phyloP scores from a whole-genome alignment of 2,888 invertebrate genomes.

The Camptogramma bilineatum region DNA sequence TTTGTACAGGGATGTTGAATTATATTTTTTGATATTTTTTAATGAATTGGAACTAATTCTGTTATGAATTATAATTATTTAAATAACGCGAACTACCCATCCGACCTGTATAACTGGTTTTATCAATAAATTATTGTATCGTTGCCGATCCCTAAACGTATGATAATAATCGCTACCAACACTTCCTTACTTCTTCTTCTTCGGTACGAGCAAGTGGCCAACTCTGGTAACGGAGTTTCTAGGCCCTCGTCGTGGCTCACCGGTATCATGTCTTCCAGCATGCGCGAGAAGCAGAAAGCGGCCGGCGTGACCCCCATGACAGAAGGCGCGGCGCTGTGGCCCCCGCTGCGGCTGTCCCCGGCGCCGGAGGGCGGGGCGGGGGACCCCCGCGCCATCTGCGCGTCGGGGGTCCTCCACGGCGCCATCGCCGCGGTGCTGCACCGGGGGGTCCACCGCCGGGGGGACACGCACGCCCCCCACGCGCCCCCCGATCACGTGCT shows the following conservation, averaged over 20 bases:
- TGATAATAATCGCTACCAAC: too few relatives aligned
- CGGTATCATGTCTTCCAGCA: conserved; percentile 51
- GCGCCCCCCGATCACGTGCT: conserved; percentile 93
- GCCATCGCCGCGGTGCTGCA: conserved; percentile 93
- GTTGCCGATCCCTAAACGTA: too few relatives aligned
- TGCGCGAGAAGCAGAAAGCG: conserved; percentile 71
- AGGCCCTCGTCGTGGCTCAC: neutral
- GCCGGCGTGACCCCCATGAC: conserved; percentile 41
- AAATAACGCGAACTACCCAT: too few relatives aligned
- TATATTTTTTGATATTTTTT: too few relatives aligned
- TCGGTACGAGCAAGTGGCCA: too few relatives aligned
- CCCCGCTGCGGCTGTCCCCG: conserved; percentile 67
- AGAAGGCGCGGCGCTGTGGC: conserved; percentile 67
- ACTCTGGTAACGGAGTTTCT: too few relatives aligned
- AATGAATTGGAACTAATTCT: too few relatives aligned
- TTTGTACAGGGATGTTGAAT: too few relatives aligned
- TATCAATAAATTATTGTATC: too few relatives aligned
- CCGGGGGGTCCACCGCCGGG: conserved; percentile 91
- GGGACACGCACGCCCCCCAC: conserved; percentile 84
- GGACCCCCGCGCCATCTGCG: conserved; percentile 73
- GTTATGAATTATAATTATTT: too few relatives aligned
- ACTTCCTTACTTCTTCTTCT: too few relatives aligned
- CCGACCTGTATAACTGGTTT: too few relatives aligned
- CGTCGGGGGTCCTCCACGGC: conserved; percentile 75
- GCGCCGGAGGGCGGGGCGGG: conserved; percentile 60